Conservation (phyloP, 2,797 vertebrate genomes). For the Enteromius radiatus region DNA sequence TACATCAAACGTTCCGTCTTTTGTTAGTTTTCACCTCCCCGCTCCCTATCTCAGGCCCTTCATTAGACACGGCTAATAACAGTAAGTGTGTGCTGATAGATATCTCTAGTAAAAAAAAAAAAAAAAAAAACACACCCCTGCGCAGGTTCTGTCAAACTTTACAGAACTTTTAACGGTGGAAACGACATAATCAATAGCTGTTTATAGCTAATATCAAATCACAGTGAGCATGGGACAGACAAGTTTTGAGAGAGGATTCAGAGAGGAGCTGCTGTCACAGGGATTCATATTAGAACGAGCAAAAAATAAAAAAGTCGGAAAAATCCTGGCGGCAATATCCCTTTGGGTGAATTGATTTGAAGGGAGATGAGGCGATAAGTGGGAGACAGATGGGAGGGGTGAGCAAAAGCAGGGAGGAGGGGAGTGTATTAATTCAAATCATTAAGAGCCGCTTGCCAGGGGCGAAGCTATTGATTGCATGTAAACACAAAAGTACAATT, state of each 20-base stretch:
- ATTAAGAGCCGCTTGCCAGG: constrained; percentile 76
- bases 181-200: constrained; percentile 26
- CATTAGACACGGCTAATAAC: constrained; percentile 89
- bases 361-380: constrained; percentile 71
- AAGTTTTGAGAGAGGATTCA: constrained; percentile 20
- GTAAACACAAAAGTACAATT: constrained; percentile 76
- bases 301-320: constrained; percentile 64
- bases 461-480: constrained; percentile 69
- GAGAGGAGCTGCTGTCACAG: constrained; percentile 67
- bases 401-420: constrained; percentile 57
- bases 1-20: constrained; percentile 83
- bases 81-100: constrained; percentile 81
- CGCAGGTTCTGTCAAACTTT: constrained; percentile 63
- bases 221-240: background rate
- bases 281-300: constrained; percentile 66
- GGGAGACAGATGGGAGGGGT: constrained; percentile 60
- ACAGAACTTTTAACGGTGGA: constrained; percentile 33
- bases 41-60: constrained; percentile 82
- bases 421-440: constrained; percentile 79
- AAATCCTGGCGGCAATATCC: constrained; percentile 73
- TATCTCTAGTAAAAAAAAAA: constrained; percentile 72
- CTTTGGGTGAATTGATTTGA: constrained; percentile 77
- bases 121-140: constrained; percentile 62
- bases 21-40: constrained; percentile 77
- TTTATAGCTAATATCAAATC: background rate